Evolutionary conservation across 2,888 invertebrate genomes (phyloP).

Genomic region (Bombylius discolor): DNA sequence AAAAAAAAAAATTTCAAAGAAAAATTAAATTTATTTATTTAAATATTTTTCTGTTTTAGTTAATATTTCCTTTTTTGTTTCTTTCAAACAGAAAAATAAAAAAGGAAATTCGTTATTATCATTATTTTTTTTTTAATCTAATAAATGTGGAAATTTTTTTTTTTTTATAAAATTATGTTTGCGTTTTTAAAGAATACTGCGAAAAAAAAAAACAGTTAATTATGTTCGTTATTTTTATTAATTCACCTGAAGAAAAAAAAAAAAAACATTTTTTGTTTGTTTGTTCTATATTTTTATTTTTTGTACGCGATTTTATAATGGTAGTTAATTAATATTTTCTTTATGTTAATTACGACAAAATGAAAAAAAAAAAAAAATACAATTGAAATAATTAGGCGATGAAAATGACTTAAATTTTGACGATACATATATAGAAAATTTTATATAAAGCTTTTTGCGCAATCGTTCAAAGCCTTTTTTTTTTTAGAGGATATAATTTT

Average conservation of each 20-base stretch:
- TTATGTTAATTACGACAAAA: background rate
- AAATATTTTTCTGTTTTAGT: background rate
- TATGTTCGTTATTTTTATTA: too few relatives aligned
- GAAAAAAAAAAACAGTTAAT: too few relatives aligned
- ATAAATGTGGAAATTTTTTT: too few relatives aligned
- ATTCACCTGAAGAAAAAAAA: too few relatives aligned
- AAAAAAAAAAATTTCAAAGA: constrained; percentile 2
- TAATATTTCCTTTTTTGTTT: background rate
- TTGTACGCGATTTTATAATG: constrained; percentile 20
- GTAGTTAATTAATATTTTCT: constrained; percentile 28
- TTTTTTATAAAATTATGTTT: too few relatives aligned
- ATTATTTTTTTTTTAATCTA: too few relatives aligned
- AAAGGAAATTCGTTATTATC: too few relatives aligned
- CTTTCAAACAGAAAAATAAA: background rate
- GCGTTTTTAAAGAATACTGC: too few relatives aligned
- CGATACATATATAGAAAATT: background rate
- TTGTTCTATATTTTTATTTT: too few relatives aligned
- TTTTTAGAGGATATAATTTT: background rate
- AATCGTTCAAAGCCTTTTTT: background rate
- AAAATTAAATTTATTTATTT: constrained; percentile 3
- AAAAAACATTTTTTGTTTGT: too few relatives aligned
- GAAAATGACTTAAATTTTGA: background rate
- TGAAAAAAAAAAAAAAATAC: too few relatives aligned
- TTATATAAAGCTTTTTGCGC: background rate
- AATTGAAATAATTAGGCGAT: background rate